A percentile compares a stretch with the other conserved stretches of the same genome.
These are phyloP conservation scores for Echinops telfairi DNA, from an alignment of 2,113 vertebrate species.

Conservation along the genomic window DNA sequence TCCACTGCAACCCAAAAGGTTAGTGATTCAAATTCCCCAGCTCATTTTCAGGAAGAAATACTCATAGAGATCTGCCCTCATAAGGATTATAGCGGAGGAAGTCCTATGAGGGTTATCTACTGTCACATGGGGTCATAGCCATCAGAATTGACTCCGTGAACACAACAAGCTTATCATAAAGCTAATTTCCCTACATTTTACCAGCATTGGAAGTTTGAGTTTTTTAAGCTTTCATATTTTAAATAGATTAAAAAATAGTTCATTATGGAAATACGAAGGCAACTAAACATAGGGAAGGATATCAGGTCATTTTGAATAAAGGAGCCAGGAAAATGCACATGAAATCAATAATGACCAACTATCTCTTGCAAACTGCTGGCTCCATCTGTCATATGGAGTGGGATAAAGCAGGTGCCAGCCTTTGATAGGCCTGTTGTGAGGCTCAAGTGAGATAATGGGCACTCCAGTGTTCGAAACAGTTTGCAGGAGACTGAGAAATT, in stretches of 20 bases:
- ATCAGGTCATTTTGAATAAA: too few relatives aligned
- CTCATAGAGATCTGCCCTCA: background rate
- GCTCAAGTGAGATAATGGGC: too few relatives aligned
- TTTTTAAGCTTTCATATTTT: background rate
- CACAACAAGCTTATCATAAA: background rate
- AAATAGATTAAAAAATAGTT: slow-evolving; percentile 10
- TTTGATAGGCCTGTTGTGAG: too few relatives aligned
- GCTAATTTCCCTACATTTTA: slow-evolving; percentile 13
- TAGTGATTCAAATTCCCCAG: background rate
- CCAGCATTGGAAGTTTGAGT: slow-evolving; percentile 17
- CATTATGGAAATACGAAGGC: background rate
- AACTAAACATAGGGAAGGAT: too few relatives aligned
- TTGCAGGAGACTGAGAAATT: background rate
- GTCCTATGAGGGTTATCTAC: background rate
- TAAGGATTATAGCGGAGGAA: background rate
- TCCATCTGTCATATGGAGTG: too few relatives aligned
- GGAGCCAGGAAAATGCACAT: too few relatives aligned
- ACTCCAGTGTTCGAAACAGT: background rate
- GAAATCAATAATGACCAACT: too few relatives aligned
- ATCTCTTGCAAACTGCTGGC: too few relatives aligned
- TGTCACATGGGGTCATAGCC: background rate
- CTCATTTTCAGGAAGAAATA: background rate
- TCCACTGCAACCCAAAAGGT: background rate
- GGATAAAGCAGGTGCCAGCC: too few relatives aligned
- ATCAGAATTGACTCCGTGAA: background rate